Evolutionary conservation across 1,140 invertebrate genomes (phyloP), one percentile per base, ranked within the genome.

Genomic region (Chlorops oryzae): DNA sequence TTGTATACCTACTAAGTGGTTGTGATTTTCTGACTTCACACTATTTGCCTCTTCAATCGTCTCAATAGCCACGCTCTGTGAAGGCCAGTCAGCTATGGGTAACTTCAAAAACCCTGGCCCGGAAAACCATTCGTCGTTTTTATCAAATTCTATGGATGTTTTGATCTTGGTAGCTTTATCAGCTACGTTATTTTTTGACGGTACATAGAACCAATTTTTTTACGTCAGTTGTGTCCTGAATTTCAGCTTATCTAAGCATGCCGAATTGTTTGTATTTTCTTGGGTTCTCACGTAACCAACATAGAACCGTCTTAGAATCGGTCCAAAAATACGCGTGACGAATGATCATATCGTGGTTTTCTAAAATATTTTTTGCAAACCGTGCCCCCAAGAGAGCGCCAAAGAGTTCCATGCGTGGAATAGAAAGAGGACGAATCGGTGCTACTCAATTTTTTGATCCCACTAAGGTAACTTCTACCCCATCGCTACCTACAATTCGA

Each of bases 201-300:
- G 60, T 7, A 69, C 20, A 60, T 63, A 65, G 9, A 52, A 37
- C 59, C 63, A 63, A n/a, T 39, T 56, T 34, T 2, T 12, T 3
- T 4, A 24, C 13, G 2, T 54, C 18, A 1, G 59, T 61, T 2
- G 56, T 7, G 12, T 67, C 54, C 7, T 65, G 62, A 12, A 77
- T 76, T 54, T 70, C 56, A 1, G 51, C 52, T 0, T 74, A 45
- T 10, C 72, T 42, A 49, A 73, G 66, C 0, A 65, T 59, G 0
- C 76, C 70, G 52, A 65, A 77, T 0, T 63, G 49, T 35, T 62
- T 68, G 43, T 67, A 70, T 0, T 35, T 38, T 15, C 52, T n/a
- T 0, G 61, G 37, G 20, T 60, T 44, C 3, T 47, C 47, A 24
- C 51, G 34, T 1, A 75, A 56, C 71, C 73, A 74, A 4, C 28